These are phyloP conservation scores for Thecocarcelia acutangulata DNA, from an alignment of 2,888 invertebrate species.

Conservation along the genomic window DNA sequence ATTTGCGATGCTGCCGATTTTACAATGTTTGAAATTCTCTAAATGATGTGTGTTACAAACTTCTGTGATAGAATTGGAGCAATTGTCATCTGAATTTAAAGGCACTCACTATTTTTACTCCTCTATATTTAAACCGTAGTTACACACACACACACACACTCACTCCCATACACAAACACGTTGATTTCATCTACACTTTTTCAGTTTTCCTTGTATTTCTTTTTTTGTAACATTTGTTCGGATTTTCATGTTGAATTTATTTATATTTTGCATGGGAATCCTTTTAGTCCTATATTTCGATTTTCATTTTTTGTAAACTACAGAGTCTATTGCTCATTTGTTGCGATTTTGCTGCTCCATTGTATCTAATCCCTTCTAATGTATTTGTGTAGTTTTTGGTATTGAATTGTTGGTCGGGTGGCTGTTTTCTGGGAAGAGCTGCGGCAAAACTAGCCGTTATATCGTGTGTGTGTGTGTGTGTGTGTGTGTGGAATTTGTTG, in stretches of 20 bases:
- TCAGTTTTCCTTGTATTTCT: neutral
- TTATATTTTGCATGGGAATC: neutral
- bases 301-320: conserved; percentile 40
- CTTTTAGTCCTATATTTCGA: conserved; percentile 39
- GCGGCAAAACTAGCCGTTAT: conserved; percentile 24
- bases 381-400: conserved; percentile 47
- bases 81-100: conserved; percentile 17
- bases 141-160: conserved; percentile 7
- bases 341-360: conserved; percentile 61
- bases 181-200: too few relatives aligned
- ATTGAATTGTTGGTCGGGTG: conserved; percentile 7
- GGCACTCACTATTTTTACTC: neutral
- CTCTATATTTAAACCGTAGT: neutral
- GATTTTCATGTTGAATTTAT: conserved; percentile 53
- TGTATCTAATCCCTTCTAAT: conserved; percentile 59
- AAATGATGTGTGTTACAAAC: conserved; percentile 9
- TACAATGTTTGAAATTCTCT: conserved; percentile 35
- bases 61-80: neutral
- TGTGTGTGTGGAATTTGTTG: conserved; percentile 37
- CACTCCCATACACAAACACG: too few relatives aligned
- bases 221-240: conserved; percentile 40
- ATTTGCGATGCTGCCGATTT: conserved; percentile 31
- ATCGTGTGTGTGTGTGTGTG: conserved; percentile 7
- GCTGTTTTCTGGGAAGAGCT: conserved; percentile 16
- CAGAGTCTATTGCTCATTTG: conserved; percentile 61